These are phyloP conservation scores for Poeciliopsis retropinna DNA, from an alignment of 2,113 vertebrate species.

Conservation along the genomic window DNA sequence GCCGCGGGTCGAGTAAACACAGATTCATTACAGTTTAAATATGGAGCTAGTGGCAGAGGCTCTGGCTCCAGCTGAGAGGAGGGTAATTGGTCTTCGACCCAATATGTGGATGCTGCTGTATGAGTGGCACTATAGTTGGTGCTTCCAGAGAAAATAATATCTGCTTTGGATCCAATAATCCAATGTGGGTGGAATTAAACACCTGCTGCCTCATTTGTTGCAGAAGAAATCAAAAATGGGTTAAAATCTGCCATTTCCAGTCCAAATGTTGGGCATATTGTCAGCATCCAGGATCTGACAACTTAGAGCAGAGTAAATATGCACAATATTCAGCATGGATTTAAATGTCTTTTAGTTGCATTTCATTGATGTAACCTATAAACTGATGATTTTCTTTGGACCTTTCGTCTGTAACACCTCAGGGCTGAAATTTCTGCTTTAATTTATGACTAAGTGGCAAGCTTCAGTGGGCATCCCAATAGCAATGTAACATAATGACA, in stretches of 20 bases:
- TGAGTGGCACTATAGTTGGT: background rate
- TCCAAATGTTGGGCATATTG: too few species aligned
- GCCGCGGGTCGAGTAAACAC: constrained; percentile 44
- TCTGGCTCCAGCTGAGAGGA: constrained; percentile 29
- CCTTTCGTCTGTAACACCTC: background rate
- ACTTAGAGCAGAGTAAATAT: too few species aligned
- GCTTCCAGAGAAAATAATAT: constrained; percentile 22
- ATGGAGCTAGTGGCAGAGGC: constrained; percentile 33
- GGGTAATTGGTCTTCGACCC: constrained; percentile 46
- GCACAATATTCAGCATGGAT: background rate
- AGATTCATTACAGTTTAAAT: constrained; percentile 60
- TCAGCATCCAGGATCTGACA: background rate
- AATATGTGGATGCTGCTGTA: constrained; percentile 17
- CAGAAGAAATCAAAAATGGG: constrained; percentile 12
- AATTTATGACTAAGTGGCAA: background rate
- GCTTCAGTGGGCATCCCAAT: background rate
- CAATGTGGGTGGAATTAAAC: constrained; percentile 21
- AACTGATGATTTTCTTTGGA: background rate
- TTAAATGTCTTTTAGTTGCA: background rate
- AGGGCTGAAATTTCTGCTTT: background rate
- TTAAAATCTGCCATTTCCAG: background rate
- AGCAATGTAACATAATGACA: background rate
- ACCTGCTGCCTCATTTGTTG: constrained; percentile 14
- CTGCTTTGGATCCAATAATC: background rate
- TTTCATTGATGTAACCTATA: background rate